These are phyloP conservation scores for Napeogenes inachia DNA, from an alignment of 2,888 invertebrate species.

Conservation along the genomic window DNA sequence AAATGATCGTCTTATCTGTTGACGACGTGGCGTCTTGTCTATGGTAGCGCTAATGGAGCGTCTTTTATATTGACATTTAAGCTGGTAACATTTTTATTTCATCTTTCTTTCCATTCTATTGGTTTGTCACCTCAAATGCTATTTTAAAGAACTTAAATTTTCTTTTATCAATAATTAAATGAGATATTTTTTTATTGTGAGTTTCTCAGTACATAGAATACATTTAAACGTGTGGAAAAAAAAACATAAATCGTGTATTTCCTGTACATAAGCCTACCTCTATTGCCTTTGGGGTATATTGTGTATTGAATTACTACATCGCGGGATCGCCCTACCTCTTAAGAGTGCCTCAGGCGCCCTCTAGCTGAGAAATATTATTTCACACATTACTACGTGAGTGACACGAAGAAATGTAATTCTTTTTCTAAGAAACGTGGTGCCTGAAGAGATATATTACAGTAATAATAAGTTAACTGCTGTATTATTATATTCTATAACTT, in stretches of 20 bases:
- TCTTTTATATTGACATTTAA: conserved; percentile 29
- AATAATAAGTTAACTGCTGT: not conserved
- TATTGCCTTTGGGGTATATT: conserved; percentile 40
- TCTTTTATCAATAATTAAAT: no score
- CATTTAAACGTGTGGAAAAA: conserved; percentile 12
- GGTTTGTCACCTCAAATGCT: conserved; percentile 5
- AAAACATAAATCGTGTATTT: conserved; percentile 14
- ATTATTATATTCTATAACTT: not conserved
- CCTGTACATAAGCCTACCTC: conserved; percentile 13
- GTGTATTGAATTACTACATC: conserved; percentile 49
- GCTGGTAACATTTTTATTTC: conserved; percentile 12
- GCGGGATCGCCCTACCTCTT: conserved; percentile 38
- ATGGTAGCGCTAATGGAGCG: conserved; percentile 31
- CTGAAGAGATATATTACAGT: not conserved
- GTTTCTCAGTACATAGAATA: not conserved
- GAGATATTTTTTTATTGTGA: no score
- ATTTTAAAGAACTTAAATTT: not conserved
- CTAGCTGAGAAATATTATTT: conserved; percentile 58
- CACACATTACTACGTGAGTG: conserved; percentile 53
- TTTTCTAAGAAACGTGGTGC: conserved; percentile 24
- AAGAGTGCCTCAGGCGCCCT: conserved; percentile 50
- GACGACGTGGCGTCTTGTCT: conserved; percentile 32
- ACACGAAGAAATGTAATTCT: conserved; percentile 35
- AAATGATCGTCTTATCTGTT: conserved; percentile 35
- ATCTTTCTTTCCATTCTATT: conserved; percentile 10